Conservation (phyloP, 1,140 invertebrate species). For the Dinothrombium tinctorium region DNA sequence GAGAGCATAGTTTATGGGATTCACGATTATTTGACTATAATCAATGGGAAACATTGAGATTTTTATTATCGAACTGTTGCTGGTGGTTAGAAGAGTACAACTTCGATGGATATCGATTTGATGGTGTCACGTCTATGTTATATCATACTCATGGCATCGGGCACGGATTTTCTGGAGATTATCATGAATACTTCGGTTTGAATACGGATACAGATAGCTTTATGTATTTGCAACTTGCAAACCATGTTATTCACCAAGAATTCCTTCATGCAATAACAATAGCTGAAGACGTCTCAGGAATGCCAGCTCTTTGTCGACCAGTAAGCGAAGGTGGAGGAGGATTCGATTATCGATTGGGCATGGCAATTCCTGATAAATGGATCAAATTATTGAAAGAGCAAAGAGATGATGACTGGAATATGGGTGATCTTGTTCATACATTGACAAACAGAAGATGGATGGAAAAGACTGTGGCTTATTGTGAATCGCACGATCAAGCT, state of each 20-base stretch:
- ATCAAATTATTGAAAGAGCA: constrained; percentile 49
- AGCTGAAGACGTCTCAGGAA: constrained; percentile 97
- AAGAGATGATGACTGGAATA: constrained; percentile 82
- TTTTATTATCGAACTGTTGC: constrained; percentile 81
- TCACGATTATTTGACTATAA: constrained; percentile 92
- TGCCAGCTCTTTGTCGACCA: constrained; percentile 85
- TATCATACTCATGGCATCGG: constrained; percentile 87
- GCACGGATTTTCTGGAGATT: constrained; percentile 45
- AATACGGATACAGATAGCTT: constrained; percentile 90
- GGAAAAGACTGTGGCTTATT: constrained; percentile 86
- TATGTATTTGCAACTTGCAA: constrained; percentile 84
- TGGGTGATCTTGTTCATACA: constrained; percentile 73
- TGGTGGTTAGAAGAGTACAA: constrained; percentile 94
- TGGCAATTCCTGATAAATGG: constrained; percentile 99
- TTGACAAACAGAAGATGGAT: constrained; percentile 83
- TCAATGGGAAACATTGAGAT: constrained; percentile 77
- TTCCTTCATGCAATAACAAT: constrained; percentile 71
- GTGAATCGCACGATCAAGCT: constrained; percentile 94
- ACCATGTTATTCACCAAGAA: constrained; percentile 62
- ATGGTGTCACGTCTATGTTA: constrained; percentile 97
- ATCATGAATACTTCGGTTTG: constrained; percentile 90
- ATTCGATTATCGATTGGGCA: constrained; percentile 89
- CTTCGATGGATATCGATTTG: constrained; percentile 96
- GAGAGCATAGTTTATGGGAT: constrained; percentile 83
- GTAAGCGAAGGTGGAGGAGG: constrained; percentile 75